Conservation (phyloP, 2,797 vertebrate genomes). For the Sebastiscus albofasciatus region DNA sequence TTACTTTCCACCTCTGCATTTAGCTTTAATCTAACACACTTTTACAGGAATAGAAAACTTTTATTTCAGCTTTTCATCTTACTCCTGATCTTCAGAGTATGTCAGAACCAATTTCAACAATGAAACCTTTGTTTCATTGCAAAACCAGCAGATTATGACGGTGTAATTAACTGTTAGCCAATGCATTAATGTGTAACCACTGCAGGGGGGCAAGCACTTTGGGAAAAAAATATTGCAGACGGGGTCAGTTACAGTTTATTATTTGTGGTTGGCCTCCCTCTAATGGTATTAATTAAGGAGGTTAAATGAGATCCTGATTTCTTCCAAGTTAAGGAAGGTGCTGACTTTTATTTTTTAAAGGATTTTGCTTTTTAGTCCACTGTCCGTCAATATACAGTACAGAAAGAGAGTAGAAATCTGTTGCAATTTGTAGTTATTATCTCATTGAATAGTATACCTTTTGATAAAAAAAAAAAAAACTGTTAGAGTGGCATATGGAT, state of each 20-base stretch:
- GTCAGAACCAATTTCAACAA: constrained; percentile 40
- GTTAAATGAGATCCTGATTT: not conserved
- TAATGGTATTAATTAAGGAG: not conserved
- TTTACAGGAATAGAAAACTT: not conserved
- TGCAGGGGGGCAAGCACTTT: not conserved
- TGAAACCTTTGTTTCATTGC: constrained; percentile 69
- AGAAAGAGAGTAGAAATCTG: not conserved
- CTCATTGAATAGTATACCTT: no score
- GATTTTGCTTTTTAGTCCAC: not conserved
- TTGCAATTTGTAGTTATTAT: not conserved
- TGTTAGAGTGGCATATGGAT: not conserved
- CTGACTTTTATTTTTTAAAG: not conserved
- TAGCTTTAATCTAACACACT: not conserved
- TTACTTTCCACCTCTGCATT: not conserved
- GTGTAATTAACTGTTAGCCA: constrained; percentile 56
- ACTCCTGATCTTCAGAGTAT: not conserved
- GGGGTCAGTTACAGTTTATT: not conserved
- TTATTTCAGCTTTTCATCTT: not conserved
- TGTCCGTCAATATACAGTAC: not conserved
- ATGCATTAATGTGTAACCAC: constrained; percentile 26
- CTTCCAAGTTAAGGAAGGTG: not conserved
- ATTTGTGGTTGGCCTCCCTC: not conserved
- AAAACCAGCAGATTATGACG: constrained; percentile 64
- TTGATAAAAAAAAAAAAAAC: no score
- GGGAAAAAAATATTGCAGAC: not conserved